Evolutionary conservation across 2,888 invertebrate genomes (phyloP).

Genomic region (Syritta pipiens): DNA sequence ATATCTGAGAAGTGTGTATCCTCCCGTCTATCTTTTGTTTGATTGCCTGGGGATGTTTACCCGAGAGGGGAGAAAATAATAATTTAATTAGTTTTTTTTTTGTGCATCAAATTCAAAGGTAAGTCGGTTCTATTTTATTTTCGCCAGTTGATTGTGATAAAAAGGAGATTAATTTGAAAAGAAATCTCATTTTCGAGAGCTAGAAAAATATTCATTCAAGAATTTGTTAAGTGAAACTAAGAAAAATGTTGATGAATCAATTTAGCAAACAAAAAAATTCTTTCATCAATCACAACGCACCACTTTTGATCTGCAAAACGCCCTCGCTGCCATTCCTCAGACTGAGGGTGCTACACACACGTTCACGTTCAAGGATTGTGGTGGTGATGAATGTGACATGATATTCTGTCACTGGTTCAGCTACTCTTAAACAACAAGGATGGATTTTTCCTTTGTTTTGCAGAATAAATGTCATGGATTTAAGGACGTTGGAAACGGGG

Average conservation of each 20-base stretch:
- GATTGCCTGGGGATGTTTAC: too few relatives aligned
- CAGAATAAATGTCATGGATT: slow-evolving; percentile 43
- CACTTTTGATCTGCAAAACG: slow-evolving; percentile 21
- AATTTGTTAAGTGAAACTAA: slow-evolving; percentile 13
- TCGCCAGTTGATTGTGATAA: too few relatives aligned
- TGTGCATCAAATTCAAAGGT: slow-evolving; percentile 9
- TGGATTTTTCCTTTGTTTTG: slow-evolving; percentile 19
- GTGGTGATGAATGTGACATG: slow-evolving; percentile 50
- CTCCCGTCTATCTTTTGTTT: not conserved
- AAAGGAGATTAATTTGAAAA: not conserved
- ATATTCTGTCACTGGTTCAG: slow-evolving; percentile 18
- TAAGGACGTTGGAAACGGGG: slow-evolving; percentile 37
- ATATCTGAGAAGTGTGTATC: not conserved
- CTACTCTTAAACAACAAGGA: slow-evolving; percentile 19
- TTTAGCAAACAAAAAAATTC: not conserved
- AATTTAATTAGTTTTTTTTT: slow-evolving; percentile 60
- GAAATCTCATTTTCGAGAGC: not conserved
- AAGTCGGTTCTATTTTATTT: too few relatives aligned
- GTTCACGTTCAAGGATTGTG: slow-evolving; percentile 56
- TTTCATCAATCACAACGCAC: slow-evolving; percentile 39
- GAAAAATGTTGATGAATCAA: slow-evolving; percentile 21
- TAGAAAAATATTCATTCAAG: slow-evolving; percentile 8
- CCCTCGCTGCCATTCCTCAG: too few relatives aligned
- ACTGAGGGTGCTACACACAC: slow-evolving; percentile 10
- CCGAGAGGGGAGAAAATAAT: slow-evolving; percentile 12